Percentiles rank a stretch among this genome's conserved stretches.
phyloP scores from a whole-genome alignment of 2,888 invertebrate species.

The Chelonus formosanus region DNA sequence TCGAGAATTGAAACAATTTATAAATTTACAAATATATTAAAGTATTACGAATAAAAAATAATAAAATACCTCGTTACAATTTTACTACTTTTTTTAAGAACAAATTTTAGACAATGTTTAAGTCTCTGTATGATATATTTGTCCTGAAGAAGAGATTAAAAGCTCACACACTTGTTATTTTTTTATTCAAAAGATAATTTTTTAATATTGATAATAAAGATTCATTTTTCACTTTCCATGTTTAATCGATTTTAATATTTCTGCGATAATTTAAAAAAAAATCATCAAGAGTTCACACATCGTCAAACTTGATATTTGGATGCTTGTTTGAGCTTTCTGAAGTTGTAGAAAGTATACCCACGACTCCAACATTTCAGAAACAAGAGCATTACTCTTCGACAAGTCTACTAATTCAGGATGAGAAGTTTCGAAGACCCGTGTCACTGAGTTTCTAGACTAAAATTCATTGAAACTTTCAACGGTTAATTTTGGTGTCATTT shows the following conservation, averaged over 20 bases:
- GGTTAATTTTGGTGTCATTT: conserved; percentile 19
- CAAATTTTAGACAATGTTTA: too few species aligned
- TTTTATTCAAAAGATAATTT: neutral
- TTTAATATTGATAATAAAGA: neutral
- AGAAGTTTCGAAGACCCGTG: conserved; percentile 5
- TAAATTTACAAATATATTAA: too few species aligned
- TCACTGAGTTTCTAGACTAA: neutral
- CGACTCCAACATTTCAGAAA: too few species aligned
- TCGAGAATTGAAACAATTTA: too few species aligned
- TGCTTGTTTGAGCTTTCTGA: conserved; percentile 12
- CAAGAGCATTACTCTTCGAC: too few species aligned
- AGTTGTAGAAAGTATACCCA: neutral
- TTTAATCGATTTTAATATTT: neutral
- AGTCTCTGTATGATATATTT: too few species aligned
- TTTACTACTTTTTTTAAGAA: too few species aligned
- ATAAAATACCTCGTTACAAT: too few species aligned
- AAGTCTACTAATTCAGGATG: neutral
- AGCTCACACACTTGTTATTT: too few species aligned
- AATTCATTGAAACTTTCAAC: conserved; percentile 24
- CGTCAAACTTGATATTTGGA: neutral
- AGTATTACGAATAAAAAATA: too few species aligned
- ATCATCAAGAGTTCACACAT: conserved; percentile 18
- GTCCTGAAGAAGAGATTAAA: too few species aligned
- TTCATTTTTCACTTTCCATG: too few species aligned
- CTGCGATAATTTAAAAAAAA: conserved; percentile 10